Evolutionary conservation across 2,113 vertebrate genomes (phyloP).

Genomic region (Narcine bancroftii): DNA sequence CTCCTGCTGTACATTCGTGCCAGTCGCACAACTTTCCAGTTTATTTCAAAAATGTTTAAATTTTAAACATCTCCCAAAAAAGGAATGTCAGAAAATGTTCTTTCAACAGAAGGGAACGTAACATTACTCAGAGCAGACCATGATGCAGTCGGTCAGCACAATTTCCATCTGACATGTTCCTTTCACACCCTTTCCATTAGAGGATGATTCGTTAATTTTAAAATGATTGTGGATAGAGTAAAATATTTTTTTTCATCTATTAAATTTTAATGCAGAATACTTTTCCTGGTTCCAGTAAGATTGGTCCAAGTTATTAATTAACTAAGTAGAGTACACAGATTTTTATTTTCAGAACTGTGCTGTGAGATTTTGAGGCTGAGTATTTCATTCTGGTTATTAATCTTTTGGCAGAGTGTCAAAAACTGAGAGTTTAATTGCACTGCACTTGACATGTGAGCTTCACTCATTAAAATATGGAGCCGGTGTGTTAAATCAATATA

Average conservation of each 20-base stretch:
- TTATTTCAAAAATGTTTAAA: conserved; percentile 4
- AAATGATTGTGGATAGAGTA: neutral
- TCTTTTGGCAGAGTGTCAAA: neutral
- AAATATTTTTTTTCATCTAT: neutral
- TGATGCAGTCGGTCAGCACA: no score
- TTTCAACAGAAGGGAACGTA: neutral
- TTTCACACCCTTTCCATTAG: neutral
- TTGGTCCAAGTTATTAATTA: neutral
- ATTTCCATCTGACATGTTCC: no score
- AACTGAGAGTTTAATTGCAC: neutral
- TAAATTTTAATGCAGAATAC: neutral
- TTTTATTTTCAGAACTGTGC: neutral
- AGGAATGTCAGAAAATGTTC: neutral
- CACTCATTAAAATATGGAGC: neutral
- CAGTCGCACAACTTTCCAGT: neutral
- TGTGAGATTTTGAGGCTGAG: neutral
- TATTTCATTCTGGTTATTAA: conserved; percentile 22
- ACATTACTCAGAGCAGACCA: no score
- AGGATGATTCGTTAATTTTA: neutral
- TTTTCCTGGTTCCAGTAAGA: neutral
- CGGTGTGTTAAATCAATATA: neutral
- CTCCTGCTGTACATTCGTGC: neutral
- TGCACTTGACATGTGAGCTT: neutral
- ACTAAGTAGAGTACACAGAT: neutral
- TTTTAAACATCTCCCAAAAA: neutral